Conservation (phyloP, 2,797 vertebrate genomes). For the Bovichtus diacanthus region DNA sequence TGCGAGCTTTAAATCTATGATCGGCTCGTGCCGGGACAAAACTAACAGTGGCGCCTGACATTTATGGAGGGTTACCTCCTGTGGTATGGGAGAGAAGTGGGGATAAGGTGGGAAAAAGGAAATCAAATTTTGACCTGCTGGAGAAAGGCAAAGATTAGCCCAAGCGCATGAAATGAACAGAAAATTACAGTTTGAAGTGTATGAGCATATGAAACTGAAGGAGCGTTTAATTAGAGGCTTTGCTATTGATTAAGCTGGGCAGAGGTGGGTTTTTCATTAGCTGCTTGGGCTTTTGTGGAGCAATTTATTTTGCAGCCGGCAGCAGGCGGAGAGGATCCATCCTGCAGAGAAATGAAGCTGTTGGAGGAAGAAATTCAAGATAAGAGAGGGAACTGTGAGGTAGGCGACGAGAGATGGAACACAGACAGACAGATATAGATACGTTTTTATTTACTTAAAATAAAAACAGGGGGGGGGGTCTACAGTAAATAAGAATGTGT, state of each 20-base stretch:
- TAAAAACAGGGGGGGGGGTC: too few relatives aligned
- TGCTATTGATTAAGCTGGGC: constrained; percentile 73
- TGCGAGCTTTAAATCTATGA: constrained; percentile 87
- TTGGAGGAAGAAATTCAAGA: constrained; percentile 55
- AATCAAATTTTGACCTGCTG: constrained; percentile 53
- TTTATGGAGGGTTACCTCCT: constrained; percentile 82
- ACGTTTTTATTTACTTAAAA: constrained; percentile 9
- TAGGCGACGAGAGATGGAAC: constrained; percentile 13
- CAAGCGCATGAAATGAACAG: constrained; percentile 43
- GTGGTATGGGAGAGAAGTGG: constrained; percentile 45
- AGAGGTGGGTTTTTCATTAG: constrained; percentile 70
- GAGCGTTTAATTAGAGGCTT: constrained; percentile 74
- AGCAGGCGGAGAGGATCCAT: constrained; percentile 57
- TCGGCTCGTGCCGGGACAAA: constrained; percentile 73
- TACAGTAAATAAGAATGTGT: background rate
- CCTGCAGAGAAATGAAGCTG: constrained; percentile 61
- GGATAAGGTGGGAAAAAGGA: constrained; percentile 20
- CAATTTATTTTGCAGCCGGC: constrained; percentile 67
- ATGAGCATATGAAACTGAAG: constrained; percentile 63
- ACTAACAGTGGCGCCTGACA: constrained; percentile 76
- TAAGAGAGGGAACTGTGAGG: constrained; percentile 23
- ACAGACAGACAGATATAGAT: constrained; percentile 22
- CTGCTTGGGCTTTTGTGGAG: constrained; percentile 62
- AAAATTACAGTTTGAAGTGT: constrained; percentile 68
- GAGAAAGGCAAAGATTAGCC: constrained; percentile 45